These are phyloP conservation scores for Calephelis nemesis DNA, from an alignment of 1,140 invertebrate species.

Conservation along the genomic window DNA sequence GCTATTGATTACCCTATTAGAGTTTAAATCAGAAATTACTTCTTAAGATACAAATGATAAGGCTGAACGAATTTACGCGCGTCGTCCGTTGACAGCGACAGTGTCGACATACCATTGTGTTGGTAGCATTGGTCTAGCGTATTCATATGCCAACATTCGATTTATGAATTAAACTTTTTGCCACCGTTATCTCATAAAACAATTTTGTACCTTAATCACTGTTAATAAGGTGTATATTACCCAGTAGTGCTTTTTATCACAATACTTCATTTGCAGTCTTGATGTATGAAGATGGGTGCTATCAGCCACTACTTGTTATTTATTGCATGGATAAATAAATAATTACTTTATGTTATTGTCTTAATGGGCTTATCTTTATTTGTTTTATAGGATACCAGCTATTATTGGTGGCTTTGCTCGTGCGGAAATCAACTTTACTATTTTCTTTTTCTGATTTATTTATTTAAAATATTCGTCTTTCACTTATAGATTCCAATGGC, in stretches of 20 bases:
- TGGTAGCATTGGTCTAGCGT: slow-evolving; percentile 11
- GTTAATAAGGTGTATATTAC: neutral
- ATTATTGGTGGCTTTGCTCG: too few relatives aligned
- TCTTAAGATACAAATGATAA: slow-evolving; percentile 15
- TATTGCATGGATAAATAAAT: slow-evolving; percentile 18
- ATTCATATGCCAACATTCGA: slow-evolving; percentile 18
- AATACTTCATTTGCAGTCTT: slow-evolving; percentile 8
- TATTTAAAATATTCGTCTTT: too few relatives aligned
- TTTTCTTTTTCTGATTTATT: too few relatives aligned
- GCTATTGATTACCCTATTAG: too few relatives aligned
- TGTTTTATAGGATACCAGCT: neutral
- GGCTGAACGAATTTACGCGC: slow-evolving; percentile 13
- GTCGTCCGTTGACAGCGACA: slow-evolving; percentile 8
- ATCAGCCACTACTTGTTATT: slow-evolving; percentile 17
- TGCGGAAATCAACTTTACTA: too few relatives aligned
- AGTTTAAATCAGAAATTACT: neutral
- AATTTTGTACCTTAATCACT: neutral
- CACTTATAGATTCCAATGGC: too few relatives aligned
- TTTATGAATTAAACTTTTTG: slow-evolving; percentile 20
- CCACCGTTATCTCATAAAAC: neutral
- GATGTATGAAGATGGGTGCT: slow-evolving; percentile 14
- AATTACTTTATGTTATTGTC: slow-evolving; percentile 15
- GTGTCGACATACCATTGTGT: slow-evolving; percentile 15
- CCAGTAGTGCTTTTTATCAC: neutral
- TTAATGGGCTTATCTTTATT: slow-evolving; percentile 12